phyloP scores from a whole-genome alignment of 2,888 invertebrate species.

The Scaptomyza flava region DNA sequence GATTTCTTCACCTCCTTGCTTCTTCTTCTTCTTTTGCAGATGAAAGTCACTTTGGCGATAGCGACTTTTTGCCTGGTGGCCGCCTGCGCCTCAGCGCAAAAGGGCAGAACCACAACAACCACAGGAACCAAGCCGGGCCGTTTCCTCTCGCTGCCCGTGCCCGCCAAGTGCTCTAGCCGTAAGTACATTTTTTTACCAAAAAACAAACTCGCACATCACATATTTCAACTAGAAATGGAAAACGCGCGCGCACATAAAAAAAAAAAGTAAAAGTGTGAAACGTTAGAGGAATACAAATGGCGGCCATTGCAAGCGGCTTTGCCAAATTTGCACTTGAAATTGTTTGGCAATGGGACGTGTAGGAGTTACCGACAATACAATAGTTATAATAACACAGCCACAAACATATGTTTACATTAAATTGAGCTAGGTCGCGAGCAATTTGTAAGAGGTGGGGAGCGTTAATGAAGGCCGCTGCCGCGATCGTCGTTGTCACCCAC shows the following conservation, averaged over 20 bases:
- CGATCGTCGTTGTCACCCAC: conserved; percentile 36
- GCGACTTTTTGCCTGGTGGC: conserved; percentile 86
- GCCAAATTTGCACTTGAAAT: conserved; percentile 74
- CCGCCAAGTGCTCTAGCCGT: conserved; percentile 94
- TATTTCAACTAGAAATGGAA: conserved; percentile 18
- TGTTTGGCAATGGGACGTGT: conserved; percentile 74
- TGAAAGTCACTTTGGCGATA: conserved; percentile 89
- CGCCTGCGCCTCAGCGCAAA: conserved; percentile 86
- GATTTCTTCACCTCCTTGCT: conserved; percentile 7
- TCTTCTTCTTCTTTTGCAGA: conserved; percentile 85
- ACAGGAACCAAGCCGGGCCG: conserved; percentile 90
- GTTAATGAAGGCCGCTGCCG: conserved; percentile 67
- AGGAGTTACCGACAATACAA: conserved; percentile 44
- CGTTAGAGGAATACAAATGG: conserved; percentile 61
- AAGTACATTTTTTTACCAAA: conserved; percentile 85
- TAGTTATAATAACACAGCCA: conserved; percentile 14
- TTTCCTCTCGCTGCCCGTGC: conserved; percentile 92
- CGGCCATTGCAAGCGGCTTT: conserved; percentile 18
- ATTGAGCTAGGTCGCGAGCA: conserved; percentile 33
- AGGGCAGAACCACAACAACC: conserved; percentile 87
- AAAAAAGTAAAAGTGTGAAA: conserved; percentile 69
- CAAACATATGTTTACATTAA: conserved; percentile 11
- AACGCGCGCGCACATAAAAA: conserved; percentile 24
- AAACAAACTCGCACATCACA: background rate
- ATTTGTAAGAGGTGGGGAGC: background rate